phyloP scores from a whole-genome alignment of 2,888 invertebrate species.

The Heliothis peltigera region DNA sequence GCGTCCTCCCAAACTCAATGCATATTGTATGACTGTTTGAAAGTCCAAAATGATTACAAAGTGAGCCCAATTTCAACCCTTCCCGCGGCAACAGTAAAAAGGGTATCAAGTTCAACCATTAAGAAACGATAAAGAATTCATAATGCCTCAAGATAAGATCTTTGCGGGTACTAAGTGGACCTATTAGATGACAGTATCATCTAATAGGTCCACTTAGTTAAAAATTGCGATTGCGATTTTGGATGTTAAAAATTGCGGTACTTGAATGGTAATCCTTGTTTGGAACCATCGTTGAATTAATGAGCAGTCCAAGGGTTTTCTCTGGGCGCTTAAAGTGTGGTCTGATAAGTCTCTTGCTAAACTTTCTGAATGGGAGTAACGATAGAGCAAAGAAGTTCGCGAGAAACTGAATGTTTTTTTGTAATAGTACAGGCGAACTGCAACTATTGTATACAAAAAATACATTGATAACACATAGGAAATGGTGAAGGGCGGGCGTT shows the following conservation, averaged over 20 bases:
- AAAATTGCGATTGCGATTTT: no score
- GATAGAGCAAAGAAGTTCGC: no score
- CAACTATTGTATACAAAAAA: no score
- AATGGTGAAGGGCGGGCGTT: no score
- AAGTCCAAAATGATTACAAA: constrained; percentile 31
- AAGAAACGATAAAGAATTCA: constrained; percentile 45
- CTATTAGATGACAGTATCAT: constrained; percentile 5
- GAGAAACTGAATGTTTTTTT: no score
- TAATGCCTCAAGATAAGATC: constrained; percentile 14
- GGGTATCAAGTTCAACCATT: constrained; percentile 25
- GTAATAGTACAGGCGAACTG: no score
- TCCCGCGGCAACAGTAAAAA: constrained; percentile 12
- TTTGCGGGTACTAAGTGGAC: not conserved
- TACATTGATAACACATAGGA: no score
- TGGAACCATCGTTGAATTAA: not conserved
- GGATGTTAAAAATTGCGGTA: not conserved
- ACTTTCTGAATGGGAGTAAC: no score
- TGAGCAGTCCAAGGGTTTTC: not conserved
- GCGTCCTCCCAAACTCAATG: constrained; percentile 32
- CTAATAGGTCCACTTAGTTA: no score
- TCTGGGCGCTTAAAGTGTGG: not conserved
- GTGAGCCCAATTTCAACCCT: constrained; percentile 22
- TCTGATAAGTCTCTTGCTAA: no score
- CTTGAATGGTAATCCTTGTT: not conserved
- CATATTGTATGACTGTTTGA: constrained; percentile 54